A percentile compares a stretch with the other conserved stretches of the same genome.
Evolutionary conservation across 2,888 invertebrate species (phyloP).

Genomic region (Melieria omissa): DNA sequence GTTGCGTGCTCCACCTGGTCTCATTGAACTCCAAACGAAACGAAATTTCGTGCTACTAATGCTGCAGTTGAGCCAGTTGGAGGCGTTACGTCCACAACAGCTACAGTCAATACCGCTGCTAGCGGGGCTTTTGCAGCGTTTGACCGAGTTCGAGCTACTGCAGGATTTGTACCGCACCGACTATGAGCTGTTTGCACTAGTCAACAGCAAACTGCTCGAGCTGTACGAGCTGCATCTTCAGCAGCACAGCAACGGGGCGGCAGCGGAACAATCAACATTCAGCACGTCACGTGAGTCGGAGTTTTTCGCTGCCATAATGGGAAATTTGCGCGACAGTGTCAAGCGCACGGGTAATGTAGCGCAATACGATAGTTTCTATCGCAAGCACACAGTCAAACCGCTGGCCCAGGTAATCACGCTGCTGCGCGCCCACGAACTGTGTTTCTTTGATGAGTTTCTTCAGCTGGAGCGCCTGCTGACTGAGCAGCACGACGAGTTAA

Average conservation of each 20-base stretch:
- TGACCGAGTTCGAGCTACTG: slow-evolving; percentile 54
- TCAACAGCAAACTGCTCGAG: slow-evolving; percentile 51
- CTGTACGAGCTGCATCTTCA: slow-evolving; percentile 53
- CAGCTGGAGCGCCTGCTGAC: slow-evolving; percentile 53
- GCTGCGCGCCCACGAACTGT: slow-evolving; percentile 47
- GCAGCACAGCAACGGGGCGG: not conserved
- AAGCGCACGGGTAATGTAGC: slow-evolving; percentile 49
- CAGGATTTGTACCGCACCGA: slow-evolving; percentile 57
- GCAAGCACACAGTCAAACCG: slow-evolving; percentile 42
- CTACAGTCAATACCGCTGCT: slow-evolving; percentile 24
- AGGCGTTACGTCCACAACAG: not conserved
- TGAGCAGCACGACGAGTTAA: slow-evolving; percentile 29
- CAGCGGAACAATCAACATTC: not conserved
- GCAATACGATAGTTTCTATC: slow-evolving; percentile 47
- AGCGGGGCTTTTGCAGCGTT: slow-evolving; percentile 48
- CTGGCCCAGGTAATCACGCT: slow-evolving; percentile 52
- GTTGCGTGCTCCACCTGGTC: slow-evolving; percentile 58
- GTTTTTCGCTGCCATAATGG: slow-evolving; percentile 50
- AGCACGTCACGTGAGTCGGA: slow-evolving; percentile 49
- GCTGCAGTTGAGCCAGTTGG: slow-evolving; percentile 28
- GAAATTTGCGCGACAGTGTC: slow-evolving; percentile 50
- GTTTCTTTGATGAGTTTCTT: slow-evolving; percentile 56
- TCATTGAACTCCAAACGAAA: slow-evolving; percentile 53
- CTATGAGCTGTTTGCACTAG: slow-evolving; percentile 46
- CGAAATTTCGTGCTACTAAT: slow-evolving; percentile 46